Evolutionary conservation across 2,797 vertebrate species (phyloP).

Genomic region (Pygocentrus nattereri): DNA sequence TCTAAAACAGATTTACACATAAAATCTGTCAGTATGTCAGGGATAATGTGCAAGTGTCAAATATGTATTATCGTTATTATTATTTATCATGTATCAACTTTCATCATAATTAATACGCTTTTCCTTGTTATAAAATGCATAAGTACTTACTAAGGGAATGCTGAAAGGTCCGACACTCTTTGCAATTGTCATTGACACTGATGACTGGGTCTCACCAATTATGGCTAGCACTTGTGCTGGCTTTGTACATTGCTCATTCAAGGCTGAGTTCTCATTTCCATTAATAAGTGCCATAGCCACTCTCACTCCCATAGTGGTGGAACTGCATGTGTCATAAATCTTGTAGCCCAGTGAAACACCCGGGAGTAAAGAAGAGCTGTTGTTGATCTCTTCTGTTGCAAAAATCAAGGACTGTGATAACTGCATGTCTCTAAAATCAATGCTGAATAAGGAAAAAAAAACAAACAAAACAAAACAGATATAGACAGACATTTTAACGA

Average conservation of each 20-base stretch:
- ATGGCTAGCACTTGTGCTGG: background rate
- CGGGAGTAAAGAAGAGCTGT: conserved; percentile 58
- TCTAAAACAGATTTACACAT: conserved; percentile 57
- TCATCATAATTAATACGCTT: too few relatives aligned
- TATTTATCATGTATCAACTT: too few relatives aligned
- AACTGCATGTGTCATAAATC: too few relatives aligned
- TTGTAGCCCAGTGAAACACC: conserved; percentile 58
- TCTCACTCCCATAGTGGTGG: too few relatives aligned
- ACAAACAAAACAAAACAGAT: too few relatives aligned
- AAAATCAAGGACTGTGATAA: conserved; percentile 64
- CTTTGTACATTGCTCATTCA: background rate
- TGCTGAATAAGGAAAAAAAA: background rate
- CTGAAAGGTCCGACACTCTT: conserved; percentile 61
- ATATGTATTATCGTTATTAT: too few relatives aligned
- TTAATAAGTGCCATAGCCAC: conserved; percentile 29
- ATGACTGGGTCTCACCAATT: conserved; percentile 27
- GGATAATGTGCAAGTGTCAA: too few relatives aligned
- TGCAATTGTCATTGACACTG: conserved; percentile 13
- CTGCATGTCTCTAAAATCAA: conserved; percentile 30
- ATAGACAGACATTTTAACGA: too few relatives aligned
- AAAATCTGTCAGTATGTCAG: too few relatives aligned
- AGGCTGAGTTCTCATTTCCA: background rate
- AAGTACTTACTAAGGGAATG: conserved; percentile 67
- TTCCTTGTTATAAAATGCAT: too few relatives aligned
- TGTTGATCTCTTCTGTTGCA: conserved; percentile 65